These are phyloP conservation scores for Sisor rabdophorus DNA, from an alignment of 2,113 vertebrate species.

Conservation along the genomic window DNA sequence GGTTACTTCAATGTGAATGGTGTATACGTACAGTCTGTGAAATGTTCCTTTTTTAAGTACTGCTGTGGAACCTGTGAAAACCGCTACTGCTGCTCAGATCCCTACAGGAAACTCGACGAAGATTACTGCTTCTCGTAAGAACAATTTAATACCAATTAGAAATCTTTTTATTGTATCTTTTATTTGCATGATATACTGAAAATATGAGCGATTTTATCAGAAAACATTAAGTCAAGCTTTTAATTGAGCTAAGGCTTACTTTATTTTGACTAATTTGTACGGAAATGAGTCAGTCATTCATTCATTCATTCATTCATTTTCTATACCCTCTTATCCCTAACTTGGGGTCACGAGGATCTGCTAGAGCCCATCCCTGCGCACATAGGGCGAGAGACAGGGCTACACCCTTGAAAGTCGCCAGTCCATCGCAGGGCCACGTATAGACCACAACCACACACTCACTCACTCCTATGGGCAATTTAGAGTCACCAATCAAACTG, in stretches of 20 bases:
- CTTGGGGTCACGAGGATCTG: too few relatives aligned
- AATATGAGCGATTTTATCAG: background rate
- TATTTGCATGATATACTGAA: background rate
- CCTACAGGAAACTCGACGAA: accelerated
- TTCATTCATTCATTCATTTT: background rate
- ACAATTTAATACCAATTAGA: background rate
- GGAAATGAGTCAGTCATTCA: background rate
- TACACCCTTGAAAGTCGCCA: too few relatives aligned
- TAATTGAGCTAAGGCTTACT: background rate
- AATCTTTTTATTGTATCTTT: background rate
- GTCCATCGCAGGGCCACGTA: too few relatives aligned
- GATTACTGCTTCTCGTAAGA: conserved; percentile 42
- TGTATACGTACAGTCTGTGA: accelerated
- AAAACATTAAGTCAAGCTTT: background rate
- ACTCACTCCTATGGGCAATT: too few relatives aligned
- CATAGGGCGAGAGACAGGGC: too few relatives aligned
- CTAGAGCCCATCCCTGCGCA: too few relatives aligned
- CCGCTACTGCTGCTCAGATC: conserved; percentile 49
- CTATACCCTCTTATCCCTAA: too few relatives aligned
- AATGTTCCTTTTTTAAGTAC: accelerated
- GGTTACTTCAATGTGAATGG: accelerated
- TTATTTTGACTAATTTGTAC: background rate
- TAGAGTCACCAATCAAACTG: too few relatives aligned
- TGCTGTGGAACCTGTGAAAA: conserved; percentile 58
- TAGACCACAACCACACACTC: too few relatives aligned